Evolutionary conservation across 1,140 invertebrate species (phyloP).

Genomic region (Drosophila pruinosa): DNA sequence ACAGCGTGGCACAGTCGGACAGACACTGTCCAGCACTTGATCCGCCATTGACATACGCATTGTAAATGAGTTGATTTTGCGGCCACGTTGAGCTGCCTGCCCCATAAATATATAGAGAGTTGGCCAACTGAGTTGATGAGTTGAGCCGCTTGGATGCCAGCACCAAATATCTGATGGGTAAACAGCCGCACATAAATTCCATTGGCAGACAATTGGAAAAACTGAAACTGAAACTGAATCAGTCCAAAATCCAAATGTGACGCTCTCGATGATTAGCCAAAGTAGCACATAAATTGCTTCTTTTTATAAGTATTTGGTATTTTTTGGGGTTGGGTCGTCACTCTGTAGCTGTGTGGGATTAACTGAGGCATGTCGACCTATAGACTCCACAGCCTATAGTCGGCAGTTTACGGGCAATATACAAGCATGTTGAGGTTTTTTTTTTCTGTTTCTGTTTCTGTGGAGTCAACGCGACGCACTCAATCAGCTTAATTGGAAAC

Average conservation of each 20-base stretch:
- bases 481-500: constrained; percentile 73
- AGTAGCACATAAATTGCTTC: constrained; percentile 64
- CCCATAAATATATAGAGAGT: constrained; percentile 41
- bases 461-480: constrained; percentile 29
- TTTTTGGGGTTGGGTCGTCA: constrained; percentile 36
- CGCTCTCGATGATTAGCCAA: constrained; percentile 57
- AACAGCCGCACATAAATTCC: constrained; percentile 57
- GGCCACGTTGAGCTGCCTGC: constrained; percentile 20
- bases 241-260: constrained; percentile 25
- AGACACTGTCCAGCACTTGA: constrained; percentile 15
- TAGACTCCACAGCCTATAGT: not conserved
- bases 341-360: constrained; percentile 44
- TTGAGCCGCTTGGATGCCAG: constrained; percentile 3
- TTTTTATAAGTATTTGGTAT: not conserved
- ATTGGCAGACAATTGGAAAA: constrained; percentile 48
- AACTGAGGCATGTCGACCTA: constrained; percentile 50
- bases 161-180: not conserved
- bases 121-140: constrained; percentile 21
- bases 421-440: not conserved
- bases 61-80: constrained; percentile 63
- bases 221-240: constrained; percentile 19
- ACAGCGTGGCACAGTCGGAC: not conserved
- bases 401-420: not conserved
- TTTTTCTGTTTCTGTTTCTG: not conserved
- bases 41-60: constrained; percentile 52